Conservation (phyloP, 2,113 vertebrate genomes). For the Naja naja region DNA sequence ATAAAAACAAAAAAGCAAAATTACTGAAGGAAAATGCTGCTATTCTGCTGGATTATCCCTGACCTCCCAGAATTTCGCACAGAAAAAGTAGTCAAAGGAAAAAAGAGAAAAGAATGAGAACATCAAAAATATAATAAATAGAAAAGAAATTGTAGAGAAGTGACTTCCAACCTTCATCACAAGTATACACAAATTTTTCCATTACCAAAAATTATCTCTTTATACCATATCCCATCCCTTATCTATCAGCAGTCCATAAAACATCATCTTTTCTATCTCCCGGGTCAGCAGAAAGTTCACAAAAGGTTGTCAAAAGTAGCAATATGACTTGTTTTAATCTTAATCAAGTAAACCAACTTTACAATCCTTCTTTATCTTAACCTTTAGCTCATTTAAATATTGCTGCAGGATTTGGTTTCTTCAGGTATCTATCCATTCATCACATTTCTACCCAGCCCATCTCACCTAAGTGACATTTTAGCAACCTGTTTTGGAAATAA, state of each 20-base stretch:
- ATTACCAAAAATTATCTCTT: background rate
- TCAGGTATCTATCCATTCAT: background rate
- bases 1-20: constrained; percentile 13
- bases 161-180: background rate
- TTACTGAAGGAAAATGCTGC: constrained; percentile 2
- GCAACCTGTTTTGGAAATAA: background rate
- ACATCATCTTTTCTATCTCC: background rate
- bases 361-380: background rate
- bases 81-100: background rate
- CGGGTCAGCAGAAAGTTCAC: background rate
- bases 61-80: background rate
- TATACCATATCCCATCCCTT: background rate
- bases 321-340: background rate
- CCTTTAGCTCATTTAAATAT: background rate
- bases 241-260: background rate
- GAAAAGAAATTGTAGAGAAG: background rate
- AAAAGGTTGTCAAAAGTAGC: background rate
- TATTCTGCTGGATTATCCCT: background rate
- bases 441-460: background rate
- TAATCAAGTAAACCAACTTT: background rate
- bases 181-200: background rate
- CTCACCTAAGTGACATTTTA: background rate
- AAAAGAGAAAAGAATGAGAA: background rate
- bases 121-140: background rate
- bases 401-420: background rate